Evolutionary conservation across 2,113 vertebrate genomes (phyloP).

Genomic region (Theristicus caerulescens): DNA sequence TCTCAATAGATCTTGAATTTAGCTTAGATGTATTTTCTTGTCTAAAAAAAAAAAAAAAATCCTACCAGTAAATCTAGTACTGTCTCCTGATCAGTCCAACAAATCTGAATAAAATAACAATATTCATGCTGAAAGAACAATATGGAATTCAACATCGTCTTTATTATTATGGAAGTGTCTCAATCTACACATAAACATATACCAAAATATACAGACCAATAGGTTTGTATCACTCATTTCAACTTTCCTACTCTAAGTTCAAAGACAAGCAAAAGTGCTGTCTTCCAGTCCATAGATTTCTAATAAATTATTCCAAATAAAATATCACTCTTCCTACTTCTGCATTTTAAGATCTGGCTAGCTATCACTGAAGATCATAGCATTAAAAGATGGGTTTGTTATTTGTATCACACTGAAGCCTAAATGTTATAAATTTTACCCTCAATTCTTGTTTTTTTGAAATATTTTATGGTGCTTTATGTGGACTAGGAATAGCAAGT

Average conservation of each 20-base stretch:
- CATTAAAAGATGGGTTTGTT: background rate
- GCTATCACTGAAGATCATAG: background rate
- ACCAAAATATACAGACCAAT: background rate
- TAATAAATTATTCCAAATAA: background rate
- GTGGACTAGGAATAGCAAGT: background rate
- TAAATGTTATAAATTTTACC: background rate
- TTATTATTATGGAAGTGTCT: background rate
- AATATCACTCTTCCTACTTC: background rate
- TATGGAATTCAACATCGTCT: fast-evolving
- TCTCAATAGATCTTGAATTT: background rate
- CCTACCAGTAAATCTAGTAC: background rate
- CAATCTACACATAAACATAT: background rate
- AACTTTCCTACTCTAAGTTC: background rate
- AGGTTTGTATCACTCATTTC: background rate
- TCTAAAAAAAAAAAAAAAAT: background rate
- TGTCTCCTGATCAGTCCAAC: background rate
- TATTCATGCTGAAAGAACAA: background rate
- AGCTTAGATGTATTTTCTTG: background rate
- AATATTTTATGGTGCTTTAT: background rate
- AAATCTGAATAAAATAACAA: background rate
- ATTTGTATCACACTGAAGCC: background rate
- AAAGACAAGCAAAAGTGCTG: background rate
- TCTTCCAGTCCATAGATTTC: background rate
- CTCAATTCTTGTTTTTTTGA: background rate
- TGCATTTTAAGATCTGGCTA: background rate